These are phyloP conservation scores for Prosopocoilus inquinatus DNA, from an alignment of 2,888 invertebrate genomes.

Conservation along the genomic window DNA sequence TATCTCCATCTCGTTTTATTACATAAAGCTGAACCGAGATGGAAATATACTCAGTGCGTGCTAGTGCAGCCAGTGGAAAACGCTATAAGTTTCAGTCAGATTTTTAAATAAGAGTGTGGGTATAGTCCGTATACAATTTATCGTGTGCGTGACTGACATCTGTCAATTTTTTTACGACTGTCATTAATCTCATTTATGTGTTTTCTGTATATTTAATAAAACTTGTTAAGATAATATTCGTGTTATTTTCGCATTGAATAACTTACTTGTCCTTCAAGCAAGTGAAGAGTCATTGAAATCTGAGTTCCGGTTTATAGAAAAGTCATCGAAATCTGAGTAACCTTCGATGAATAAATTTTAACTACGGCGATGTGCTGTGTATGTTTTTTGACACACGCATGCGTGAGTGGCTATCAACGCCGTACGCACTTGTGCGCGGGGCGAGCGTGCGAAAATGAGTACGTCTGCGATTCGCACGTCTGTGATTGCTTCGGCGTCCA, in stretches of 20 bases:
- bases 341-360: not conserved
- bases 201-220: no score
- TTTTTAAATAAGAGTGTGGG: no score
- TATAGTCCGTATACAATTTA: no score
- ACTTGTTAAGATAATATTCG: not conserved
- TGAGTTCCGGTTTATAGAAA: conserved; percentile 1
- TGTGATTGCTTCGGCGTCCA: conserved; percentile 24
- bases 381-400: conserved; percentile 28
- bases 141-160: no score
- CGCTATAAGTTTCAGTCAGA: no score
- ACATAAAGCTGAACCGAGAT: no score
- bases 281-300: conserved; percentile 3
- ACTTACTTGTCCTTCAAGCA: not conserved
- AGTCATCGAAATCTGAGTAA: no score
- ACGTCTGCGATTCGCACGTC: conserved; percentile 25
- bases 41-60: no score
- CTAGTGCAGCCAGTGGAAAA: no score
- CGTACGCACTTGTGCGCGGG: conserved; percentile 23
- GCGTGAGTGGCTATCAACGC: conserved; percentile 29
- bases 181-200: no score
- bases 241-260: not conserved
- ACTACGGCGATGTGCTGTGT: conserved; percentile 10
- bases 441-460: conserved; percentile 26
- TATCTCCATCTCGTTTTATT: no score
- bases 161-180: no score